A percentile compares a stretch with the other conserved stretches of the same genome.
Conservation (phyloP, 2,888 invertebrate genomes). For the Clepsis dumicolana region DNA sequence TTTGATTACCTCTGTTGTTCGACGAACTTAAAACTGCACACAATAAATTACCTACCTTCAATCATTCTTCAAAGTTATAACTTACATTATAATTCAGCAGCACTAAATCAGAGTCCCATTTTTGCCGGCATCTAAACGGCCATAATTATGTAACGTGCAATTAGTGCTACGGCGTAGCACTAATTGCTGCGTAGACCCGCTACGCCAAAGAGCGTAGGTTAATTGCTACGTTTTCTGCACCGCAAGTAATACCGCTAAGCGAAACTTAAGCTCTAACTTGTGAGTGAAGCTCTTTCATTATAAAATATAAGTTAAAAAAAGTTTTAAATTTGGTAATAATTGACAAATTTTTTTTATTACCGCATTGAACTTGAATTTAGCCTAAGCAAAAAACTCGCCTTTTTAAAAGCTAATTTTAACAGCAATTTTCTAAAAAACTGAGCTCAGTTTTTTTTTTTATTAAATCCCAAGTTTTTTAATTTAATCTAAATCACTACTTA, state of each 20-base stretch:
- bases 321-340: background rate
- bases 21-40: no score
- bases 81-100: constrained; percentile 23
- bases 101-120: constrained; percentile 43
- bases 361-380: no score
- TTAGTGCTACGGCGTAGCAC: constrained; percentile 72
- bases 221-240: constrained; percentile 69
- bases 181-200: constrained; percentile 80
- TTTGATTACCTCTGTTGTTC: no score
- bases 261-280: constrained; percentile 45
- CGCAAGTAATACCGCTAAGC: constrained; percentile 49
- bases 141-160: constrained; percentile 76
- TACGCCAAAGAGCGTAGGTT: constrained; percentile 76
- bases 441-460: background rate
- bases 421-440: no score
- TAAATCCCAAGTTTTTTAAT: background rate
- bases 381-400: no score
- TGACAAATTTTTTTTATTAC: background rate
- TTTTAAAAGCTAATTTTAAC: no score
- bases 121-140: constrained; percentile 59
- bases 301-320: background rate
- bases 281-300: background rate
- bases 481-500: constrained; percentile 17
- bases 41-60: constrained; percentile 4
- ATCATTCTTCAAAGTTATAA: no score